Conservation (phyloP, 2,113 vertebrate genomes). For the Caloenas nicobarica region DNA sequence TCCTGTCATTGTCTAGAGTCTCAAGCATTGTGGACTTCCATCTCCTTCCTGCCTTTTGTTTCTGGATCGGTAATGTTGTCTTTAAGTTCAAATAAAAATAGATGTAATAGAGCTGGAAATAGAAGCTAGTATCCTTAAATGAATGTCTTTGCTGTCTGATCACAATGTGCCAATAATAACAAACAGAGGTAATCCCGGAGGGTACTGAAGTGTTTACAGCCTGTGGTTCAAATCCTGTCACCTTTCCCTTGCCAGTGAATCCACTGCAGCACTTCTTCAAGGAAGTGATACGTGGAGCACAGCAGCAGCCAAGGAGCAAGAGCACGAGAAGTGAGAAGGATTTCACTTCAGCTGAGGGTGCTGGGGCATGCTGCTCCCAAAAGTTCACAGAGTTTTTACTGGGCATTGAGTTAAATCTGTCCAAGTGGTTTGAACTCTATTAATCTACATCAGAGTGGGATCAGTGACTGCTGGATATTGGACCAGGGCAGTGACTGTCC, state of each 20-base stretch:
- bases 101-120: slow-evolving; percentile 41
- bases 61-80: slow-evolving; percentile 2
- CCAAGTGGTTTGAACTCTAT: background rate
- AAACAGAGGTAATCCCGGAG: slow-evolving; percentile 6
- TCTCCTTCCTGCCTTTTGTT: slow-evolving; percentile 65
- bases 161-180: slow-evolving; percentile 6
- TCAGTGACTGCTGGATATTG: background rate
- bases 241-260: slow-evolving; percentile 27
- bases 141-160: background rate
- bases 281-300: background rate
- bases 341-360: background rate
- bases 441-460: background rate
- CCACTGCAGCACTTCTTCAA: background rate
- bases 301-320: background rate
- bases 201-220: slow-evolving; percentile 6
- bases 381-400: background rate
- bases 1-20: slow-evolving; percentile 43
- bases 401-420: background rate
- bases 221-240: slow-evolving; percentile 13
- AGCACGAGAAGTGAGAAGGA: background rate
- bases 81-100: slow-evolving; percentile 62
- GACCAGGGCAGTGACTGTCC: too few relatives aligned
- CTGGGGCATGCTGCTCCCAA: background rate
- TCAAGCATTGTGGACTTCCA: slow-evolving; percentile 25
- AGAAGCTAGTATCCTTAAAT: slow-evolving; percentile 23